These are phyloP conservation scores for Dreissena polymorpha DNA, from an alignment of 1,140 invertebrate genomes.

Conservation along the genomic window DNA sequence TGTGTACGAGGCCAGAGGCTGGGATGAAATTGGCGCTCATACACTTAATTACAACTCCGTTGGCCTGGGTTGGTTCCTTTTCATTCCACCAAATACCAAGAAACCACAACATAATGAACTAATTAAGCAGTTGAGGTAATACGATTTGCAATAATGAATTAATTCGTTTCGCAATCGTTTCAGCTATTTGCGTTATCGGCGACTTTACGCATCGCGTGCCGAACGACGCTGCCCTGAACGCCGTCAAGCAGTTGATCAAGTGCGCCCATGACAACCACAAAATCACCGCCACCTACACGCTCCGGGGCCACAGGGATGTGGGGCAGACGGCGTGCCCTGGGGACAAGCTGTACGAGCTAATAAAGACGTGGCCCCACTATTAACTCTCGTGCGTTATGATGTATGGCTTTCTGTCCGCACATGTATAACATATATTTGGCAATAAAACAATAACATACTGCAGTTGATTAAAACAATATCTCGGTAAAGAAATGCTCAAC, in stretches of 20 bases:
- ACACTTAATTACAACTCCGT: neutral
- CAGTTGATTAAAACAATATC: too few species aligned
- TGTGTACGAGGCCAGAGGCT: slow-evolving; percentile 7
- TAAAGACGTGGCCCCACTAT: slow-evolving; percentile 81
- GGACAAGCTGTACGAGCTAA: slow-evolving; percentile 80
- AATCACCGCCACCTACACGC: slow-evolving; percentile 77
- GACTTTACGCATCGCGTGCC: slow-evolving; percentile 71
- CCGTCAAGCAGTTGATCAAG: slow-evolving; percentile 78
- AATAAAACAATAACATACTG: too few species aligned
- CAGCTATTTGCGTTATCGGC: slow-evolving; percentile 69
- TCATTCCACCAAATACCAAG: too few species aligned
- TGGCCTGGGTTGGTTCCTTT: neutral
- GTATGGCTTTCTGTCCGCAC: too few species aligned
- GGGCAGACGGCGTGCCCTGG: slow-evolving; percentile 80
- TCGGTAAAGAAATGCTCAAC: too few species aligned
- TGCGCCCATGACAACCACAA: slow-evolving; percentile 77
- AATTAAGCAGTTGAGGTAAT: too few species aligned
- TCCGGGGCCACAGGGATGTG: slow-evolving; percentile 81
- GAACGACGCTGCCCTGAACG: slow-evolving; percentile 77
- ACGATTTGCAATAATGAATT: neutral
- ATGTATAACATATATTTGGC: too few species aligned
- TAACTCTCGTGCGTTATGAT: neutral
- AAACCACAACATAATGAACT: too few species aligned
- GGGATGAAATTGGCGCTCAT: slow-evolving; percentile 4
- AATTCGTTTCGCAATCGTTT: slow-evolving; percentile 4